A percentile compares a stretch with the other conserved stretches of the same genome.
Evolutionary conservation across 2,113 vertebrate genomes (phyloP).

Genomic region (Centrocercus urophasianus): DNA sequence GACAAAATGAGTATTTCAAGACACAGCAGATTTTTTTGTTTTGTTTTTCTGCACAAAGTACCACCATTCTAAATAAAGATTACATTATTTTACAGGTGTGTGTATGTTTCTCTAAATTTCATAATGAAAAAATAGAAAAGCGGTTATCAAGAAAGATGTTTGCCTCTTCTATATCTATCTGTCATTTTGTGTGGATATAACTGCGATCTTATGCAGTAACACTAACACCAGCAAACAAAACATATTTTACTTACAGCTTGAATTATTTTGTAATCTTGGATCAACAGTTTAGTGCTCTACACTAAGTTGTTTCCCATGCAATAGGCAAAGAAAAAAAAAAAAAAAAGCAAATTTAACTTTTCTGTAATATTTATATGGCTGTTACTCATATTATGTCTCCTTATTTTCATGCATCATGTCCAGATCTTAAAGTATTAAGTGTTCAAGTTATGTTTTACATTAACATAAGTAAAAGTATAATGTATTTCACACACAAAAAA

Average conservation of each 20-base stretch:
- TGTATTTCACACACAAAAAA: conserved; percentile 51
- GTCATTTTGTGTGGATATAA: not conserved
- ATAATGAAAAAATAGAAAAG: not conserved
- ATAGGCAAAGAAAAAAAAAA: not conserved
- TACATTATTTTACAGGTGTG: not conserved
- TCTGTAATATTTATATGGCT: not conserved
- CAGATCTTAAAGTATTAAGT: not conserved
- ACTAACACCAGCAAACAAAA: not conserved
- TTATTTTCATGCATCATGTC: not conserved
- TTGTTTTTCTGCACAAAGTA: not conserved
- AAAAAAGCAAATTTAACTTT: not conserved
- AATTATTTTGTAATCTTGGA: not conserved
- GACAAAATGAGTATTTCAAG: not conserved
- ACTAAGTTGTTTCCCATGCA: not conserved
- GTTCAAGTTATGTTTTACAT: not conserved
- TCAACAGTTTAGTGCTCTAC: not conserved
- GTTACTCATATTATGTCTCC: not conserved
- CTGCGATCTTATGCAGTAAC: not conserved
- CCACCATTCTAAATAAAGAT: not conserved
- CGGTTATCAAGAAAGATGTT: not conserved
- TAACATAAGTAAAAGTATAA: not conserved
- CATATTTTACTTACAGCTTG: not conserved
- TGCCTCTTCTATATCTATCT: not conserved
- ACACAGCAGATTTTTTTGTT: not conserved
- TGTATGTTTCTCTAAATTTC: not conserved